Evolutionary conservation across 2,113 vertebrate genomes (phyloP), one percentile per base, ranked within the genome.

Genomic region (Python bivittatus): DNA sequence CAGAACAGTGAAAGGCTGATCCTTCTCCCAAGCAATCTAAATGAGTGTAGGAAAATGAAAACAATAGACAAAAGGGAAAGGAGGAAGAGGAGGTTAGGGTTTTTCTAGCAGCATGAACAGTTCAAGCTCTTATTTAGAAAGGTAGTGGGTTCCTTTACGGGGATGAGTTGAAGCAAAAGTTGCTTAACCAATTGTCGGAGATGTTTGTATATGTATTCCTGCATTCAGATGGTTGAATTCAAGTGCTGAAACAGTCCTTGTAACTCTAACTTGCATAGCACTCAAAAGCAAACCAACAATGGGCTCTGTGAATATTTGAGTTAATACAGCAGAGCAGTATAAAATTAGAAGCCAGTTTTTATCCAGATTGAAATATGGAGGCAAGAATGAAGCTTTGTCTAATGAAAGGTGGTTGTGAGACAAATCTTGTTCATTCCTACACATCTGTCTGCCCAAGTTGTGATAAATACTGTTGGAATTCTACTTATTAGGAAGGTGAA

Each of bases 291-390:
- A 61, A 3, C 60, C 23, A 13, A 44, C 57, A 72, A 25, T 1
- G 84, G 90, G 90, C 79, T 86, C 48, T 44, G 79, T 4, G 38
- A 44, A 23, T 25, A 25, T 93, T 93, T 57, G 91, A 91, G 92
- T 89, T 91, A 33, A 52, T 11, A 85, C 0, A 52, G 25, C 8
- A n/a, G 25, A 44, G 44, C 58, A 20, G n/a, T 20, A 10, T 10
- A 48, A 88, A 48, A 27, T 1, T 6, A 48, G 58, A 9, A 88
- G 38, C 42, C 6, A 8, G 27, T 15, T 86, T 83, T 86, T 15
- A 86, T n/a, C 53, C 27, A 33, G 52, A 53, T 20, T 54, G 13
- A 54, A n/a, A 54, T 86, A 9, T 20, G 29, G 13, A 86, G 52
- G 52, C 29, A 86, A 13, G 52, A 86, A 54, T 86, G 13, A 54